Conservation (phyloP, 2,888 invertebrate species). For the Heteromurus nitidus region DNA sequence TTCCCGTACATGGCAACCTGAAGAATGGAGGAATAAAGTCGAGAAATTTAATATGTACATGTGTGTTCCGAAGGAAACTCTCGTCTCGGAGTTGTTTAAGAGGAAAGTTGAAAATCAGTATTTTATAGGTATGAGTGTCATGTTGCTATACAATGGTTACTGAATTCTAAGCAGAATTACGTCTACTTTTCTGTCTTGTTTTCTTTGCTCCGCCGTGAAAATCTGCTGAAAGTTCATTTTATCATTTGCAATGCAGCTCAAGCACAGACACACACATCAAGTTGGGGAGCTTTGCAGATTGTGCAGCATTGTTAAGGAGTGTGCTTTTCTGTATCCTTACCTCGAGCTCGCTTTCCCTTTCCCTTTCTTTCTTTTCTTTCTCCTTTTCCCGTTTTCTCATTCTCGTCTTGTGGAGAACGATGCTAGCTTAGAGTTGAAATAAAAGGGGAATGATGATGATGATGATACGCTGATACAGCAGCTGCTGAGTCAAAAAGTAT, state of each 20-base stretch:
- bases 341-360: neutral
- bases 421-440: neutral
- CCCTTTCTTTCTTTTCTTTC: neutral
- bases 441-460: neutral
- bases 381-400: neutral
- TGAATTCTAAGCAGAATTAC: neutral
- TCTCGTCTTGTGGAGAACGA: too few relatives aligned
- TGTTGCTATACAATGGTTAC: neutral
- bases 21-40: too few relatives aligned
- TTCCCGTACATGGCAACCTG: too few relatives aligned
- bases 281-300: too few relatives aligned
- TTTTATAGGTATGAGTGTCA: neutral
- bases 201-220: neutral
- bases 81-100: neutral
- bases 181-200: neutral
- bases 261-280: neutral
- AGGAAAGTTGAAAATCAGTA: neutral
- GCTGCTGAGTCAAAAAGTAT: slow-evolving; percentile 26
- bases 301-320: neutral
- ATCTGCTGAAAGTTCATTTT: neutral
- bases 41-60: too few relatives aligned
- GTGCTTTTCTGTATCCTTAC: neutral
- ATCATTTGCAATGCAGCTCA: slow-evolving; percentile 4
- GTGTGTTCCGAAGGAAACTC: neutral
- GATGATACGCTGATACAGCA: neutral